A percentile compares a stretch with the other conserved stretches of the same genome.
Evolutionary conservation across 1,140 invertebrate genomes (phyloP).

Genomic region (Magallana angulata): DNA sequence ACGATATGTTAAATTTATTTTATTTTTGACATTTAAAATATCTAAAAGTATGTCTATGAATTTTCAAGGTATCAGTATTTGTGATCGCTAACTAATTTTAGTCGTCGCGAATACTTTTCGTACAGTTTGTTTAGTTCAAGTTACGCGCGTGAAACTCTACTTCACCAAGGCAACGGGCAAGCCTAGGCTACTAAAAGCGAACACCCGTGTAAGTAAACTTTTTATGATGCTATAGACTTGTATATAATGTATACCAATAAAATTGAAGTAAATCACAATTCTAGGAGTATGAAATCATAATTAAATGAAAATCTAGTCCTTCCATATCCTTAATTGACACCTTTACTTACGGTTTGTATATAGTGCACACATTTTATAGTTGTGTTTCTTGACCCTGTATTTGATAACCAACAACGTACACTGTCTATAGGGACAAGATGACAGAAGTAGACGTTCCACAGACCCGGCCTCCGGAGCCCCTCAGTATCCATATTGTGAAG

Average conservation of each 20-base stretch:
- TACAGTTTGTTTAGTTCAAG: neutral
- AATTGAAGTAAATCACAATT: too few species aligned
- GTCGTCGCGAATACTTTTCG: too few species aligned
- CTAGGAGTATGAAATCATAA: too few species aligned
- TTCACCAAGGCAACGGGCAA: conserved; percentile 37
- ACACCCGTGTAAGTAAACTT: neutral
- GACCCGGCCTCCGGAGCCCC: conserved; percentile 72
- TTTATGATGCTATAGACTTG: too few species aligned
- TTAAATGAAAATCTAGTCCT: too few species aligned
- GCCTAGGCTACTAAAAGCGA: neutral
- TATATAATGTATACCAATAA: too few species aligned
- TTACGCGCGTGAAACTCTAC: conserved; percentile 41
- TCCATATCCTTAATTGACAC: too few species aligned
- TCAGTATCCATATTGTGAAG: conserved; percentile 71
- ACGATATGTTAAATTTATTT: neutral
- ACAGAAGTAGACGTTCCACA: conserved; percentile 58
- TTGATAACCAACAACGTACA: too few species aligned
- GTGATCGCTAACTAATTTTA: neutral
- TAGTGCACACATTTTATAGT: too few species aligned
- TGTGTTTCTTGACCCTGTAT: too few species aligned
- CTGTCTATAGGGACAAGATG: neutral
- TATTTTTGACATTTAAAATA: neutral
- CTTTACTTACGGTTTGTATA: too few species aligned
- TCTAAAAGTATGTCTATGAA: neutral
- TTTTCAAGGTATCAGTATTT: neutral